A percentile compares a stretch with the other conserved stretches of the same genome.
These are phyloP conservation scores for Coccyzus lansbergi DNA, from an alignment of 2,797 vertebrate species.

Conservation along the genomic window DNA sequence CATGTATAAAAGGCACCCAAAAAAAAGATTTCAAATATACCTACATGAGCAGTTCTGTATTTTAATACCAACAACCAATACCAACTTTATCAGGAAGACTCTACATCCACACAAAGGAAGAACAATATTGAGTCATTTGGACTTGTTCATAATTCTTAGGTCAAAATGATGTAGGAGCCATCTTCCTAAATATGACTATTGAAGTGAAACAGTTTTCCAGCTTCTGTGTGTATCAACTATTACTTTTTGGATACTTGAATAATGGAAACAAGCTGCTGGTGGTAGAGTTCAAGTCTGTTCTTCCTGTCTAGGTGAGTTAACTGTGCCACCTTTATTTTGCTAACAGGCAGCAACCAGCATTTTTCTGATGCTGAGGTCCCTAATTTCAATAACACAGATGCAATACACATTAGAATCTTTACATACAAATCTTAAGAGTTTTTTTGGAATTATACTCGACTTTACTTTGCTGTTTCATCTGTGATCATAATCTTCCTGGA, in stretches of 20 bases:
- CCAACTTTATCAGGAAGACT: neutral
- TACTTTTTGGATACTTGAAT: neutral
- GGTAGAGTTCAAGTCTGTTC: neutral
- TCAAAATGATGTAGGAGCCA: constrained; percentile 5
- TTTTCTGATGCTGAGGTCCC: neutral
- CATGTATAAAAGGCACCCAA: neutral
- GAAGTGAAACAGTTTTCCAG: constrained; percentile 8
- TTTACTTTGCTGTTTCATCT: neutral
- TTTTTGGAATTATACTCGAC: neutral
- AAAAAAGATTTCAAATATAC: neutral
- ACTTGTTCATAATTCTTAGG: neutral
- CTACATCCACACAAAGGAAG: neutral
- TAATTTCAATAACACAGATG: neutral
- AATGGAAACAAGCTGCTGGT: neutral
- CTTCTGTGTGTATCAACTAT: neutral
- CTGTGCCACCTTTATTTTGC: neutral
- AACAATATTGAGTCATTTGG: neutral
- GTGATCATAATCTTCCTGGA: neutral
- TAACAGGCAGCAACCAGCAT: neutral
- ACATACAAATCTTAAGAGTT: neutral
- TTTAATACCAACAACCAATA: neutral
- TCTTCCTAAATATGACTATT: constrained; percentile 11
- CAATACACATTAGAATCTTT: neutral
- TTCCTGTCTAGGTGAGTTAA: neutral
- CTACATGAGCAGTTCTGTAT: neutral